Evolutionary conservation across 2,113 vertebrate species (phyloP), one percentile per base, ranked within the genome.

Genomic region (Dicentrarchus labrax): DNA sequence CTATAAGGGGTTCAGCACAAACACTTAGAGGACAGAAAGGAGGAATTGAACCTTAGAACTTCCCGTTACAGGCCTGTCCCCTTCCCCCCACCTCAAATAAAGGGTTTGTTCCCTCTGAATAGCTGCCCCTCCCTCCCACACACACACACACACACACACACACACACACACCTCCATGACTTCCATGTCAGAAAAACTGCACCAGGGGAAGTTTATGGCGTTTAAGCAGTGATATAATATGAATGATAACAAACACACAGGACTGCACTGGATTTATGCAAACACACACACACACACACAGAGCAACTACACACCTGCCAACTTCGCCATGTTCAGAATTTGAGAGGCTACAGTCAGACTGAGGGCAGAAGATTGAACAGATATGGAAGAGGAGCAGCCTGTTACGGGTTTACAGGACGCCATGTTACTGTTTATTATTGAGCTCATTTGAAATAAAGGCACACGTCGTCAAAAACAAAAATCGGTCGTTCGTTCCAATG

Each of bases 101-200:
- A 72, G 67, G 57, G 72, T 54, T 65, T 30, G 68, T 81, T 70
- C 70, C 51, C 4, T 45, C 8, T 81, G 54, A 91, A 71, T 71
- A 69, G 51, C 53, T 15, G 22, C 73, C 73, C 80, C 86, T 73
- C 82, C 81, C 30, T 30, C 30, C 30, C 71, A 62, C 70, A 78
- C 78, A 60, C 24, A 85, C 82, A 76, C 86, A 88, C 86, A 84
- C 84, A n/a, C 83, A 69, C 77, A 30, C 71, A 62, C 70, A 78
- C 78, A 65, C 24, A 85, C 84, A 79, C 86, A 88, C 86, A 84
- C 84, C 83, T 74, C 77, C 85, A 78, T 4, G 72, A 22, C 50
- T 36, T 76, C 57, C 69, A 41, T 61, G 56, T 70, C 72, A 83
- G 45, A 60, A n/a, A 54, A 53, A 66, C 16, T 36, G 53, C 54